Conservation (phyloP, 2,797 vertebrate genomes). For the Lacerta agilis region DNA sequence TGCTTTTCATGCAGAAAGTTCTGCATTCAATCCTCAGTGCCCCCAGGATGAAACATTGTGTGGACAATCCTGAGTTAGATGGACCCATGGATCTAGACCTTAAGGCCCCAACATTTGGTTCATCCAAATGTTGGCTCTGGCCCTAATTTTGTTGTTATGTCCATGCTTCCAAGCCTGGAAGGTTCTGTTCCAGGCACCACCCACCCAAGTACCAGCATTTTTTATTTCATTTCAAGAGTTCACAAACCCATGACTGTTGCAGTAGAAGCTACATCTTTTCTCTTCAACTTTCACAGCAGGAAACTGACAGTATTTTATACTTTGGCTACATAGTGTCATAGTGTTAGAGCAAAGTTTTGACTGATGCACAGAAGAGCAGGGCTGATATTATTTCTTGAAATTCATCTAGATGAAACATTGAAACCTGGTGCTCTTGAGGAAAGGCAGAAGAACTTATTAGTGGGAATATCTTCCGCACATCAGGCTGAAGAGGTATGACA, state of each 20-base stretch:
- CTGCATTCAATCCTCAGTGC: too few species aligned
- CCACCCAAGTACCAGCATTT: neutral
- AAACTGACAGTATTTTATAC: neutral
- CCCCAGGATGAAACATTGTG: too few species aligned
- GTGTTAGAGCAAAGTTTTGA: neutral
- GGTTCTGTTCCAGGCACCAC: neutral
- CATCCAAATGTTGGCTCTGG: neutral
- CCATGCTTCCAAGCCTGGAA: neutral
- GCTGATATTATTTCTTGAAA: neutral
- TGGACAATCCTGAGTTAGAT: too few species aligned
- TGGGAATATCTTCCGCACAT: neutral
- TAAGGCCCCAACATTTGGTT: neutral
- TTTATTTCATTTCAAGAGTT: neutral
- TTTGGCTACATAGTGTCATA: neutral
- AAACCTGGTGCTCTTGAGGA: neutral
- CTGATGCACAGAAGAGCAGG: neutral
- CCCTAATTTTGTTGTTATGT: neutral
- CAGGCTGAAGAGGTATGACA: neutral
- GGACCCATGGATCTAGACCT: neutral
- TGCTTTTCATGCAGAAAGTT: too few species aligned
- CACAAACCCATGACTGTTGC: neutral
- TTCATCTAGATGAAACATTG: neutral
- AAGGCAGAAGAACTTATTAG: neutral
- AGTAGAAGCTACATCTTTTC: neutral
- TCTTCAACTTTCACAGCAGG: neutral